Conservation (phyloP, 2,888 invertebrate species). For the Drosophila falleni region DNA sequence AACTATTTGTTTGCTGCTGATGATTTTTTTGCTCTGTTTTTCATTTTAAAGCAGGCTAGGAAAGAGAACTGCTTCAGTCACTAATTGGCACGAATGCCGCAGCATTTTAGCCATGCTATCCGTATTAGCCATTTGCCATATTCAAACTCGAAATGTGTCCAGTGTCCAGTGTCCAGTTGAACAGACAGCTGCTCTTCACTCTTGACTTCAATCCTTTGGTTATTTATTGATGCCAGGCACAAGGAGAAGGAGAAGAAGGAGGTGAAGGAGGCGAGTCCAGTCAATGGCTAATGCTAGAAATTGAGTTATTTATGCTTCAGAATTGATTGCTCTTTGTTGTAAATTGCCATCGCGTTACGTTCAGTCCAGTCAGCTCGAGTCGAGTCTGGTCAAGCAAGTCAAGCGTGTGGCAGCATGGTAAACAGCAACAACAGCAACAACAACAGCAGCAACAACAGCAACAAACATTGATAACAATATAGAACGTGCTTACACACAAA, state of each 20-base stretch:
- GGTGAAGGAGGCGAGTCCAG: slow-evolving; percentile 7
- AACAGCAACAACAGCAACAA: slow-evolving; percentile 11
- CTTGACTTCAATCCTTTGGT: slow-evolving; percentile 33
- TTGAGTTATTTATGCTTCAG: slow-evolving; percentile 78
- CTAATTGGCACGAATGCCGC: slow-evolving; percentile 40
- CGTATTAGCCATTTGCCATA: slow-evolving; percentile 14
- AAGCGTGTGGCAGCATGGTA: slow-evolving; percentile 23
- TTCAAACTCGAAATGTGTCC: slow-evolving; percentile 23
- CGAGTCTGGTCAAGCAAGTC: slow-evolving; percentile 21
- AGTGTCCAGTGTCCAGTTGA: slow-evolving; percentile 12
- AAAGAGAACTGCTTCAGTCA: background rate
- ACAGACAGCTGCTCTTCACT: slow-evolving; percentile 20
- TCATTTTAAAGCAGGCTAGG: slow-evolving; percentile 4
- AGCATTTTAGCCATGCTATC: slow-evolving; percentile 14
- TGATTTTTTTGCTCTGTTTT: background rate
- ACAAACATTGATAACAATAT: background rate
- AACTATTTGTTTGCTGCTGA: background rate
- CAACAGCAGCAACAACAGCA: background rate
- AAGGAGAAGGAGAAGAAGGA: background rate
- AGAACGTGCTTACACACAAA: slow-evolving; percentile 10
- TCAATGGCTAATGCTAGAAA: slow-evolving; percentile 56
- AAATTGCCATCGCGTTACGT: slow-evolving; percentile 40
- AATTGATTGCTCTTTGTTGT: slow-evolving; percentile 77
- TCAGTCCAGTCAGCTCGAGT: background rate
- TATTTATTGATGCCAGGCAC: slow-evolving; percentile 66